Base-by-base conservation (phyloP, 2,113 vertebrate species). In the Hippocampus abdominalis region DNA sequence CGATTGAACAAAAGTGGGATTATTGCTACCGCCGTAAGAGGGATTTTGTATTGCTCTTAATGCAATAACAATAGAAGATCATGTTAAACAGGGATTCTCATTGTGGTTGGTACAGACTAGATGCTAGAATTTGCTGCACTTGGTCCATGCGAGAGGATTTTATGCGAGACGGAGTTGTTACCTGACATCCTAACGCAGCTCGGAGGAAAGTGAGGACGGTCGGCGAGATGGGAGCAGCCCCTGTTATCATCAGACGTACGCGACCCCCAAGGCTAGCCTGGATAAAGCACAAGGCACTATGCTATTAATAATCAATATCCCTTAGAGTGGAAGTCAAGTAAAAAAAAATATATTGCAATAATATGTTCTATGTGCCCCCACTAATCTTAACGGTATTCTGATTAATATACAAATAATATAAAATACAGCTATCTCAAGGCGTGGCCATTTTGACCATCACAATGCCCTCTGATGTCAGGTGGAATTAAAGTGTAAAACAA, bases 181-280 rank as follows among this genome's bases (percentile, higher is more conserved):
- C 95, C 94, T 98, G 96, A 84, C 97, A 99, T 68, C 97, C 96
- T 1, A 99, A 81, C 0, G 95, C 97, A 18, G 94, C 81, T 81
- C 96, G 91, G 73, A 99, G 87, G 83, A 98, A 99, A 0, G 93
- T 94, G 76, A 99, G 90, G 8, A 98, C 95, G 0, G 92, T 91
- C 2, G 96, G 92, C 23, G 96, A 97, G 40, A 98, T 93, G 0
- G 96, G 97, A 8, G 97, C 97, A 0, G 97, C 96, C 84, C 97
- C 97, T 0, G 95, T 98, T 72, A 97, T 0, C 94, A 99, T 96
- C 61, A 99, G 81, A 44, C 93, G 91, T 59, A 99, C 95, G 13
- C 76, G 91, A 32, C 96, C 96, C 25, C 97, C 97, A 21, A 99
- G 89, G 77, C 93, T 97, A 74, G 93, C 92, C 97, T 98, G 86